These are phyloP conservation scores for Sibirionetta formosa DNA, from an alignment of 2,797 vertebrate genomes.

Conservation along the genomic window DNA sequence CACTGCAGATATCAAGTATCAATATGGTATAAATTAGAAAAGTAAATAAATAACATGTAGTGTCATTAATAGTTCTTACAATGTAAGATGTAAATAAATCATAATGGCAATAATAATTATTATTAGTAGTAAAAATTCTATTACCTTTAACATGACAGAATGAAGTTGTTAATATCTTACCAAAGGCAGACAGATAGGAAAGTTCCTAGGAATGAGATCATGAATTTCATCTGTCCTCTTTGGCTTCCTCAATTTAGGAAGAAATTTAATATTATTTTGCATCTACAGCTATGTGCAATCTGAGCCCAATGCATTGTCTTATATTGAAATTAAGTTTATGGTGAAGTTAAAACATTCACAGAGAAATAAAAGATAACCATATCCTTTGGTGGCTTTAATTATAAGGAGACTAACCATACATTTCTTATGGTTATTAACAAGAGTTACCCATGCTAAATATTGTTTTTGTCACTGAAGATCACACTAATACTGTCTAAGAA, in stretches of 20 bases:
- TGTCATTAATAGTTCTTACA: not conserved
- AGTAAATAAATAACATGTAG: not conserved
- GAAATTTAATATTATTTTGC: slow-evolving; percentile 17
- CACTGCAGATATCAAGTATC: not conserved
- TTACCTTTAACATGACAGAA: not conserved
- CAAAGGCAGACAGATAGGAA: not conserved
- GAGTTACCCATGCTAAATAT: slow-evolving; percentile 12
- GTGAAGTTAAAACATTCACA: slow-evolving; percentile 2
- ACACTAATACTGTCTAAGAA: not conserved
- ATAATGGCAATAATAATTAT: not conserved
- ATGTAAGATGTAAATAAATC: not conserved
- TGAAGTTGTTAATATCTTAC: not conserved
- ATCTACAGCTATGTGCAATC: not conserved
- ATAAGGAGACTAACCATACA: not conserved
- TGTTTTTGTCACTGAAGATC: slow-evolving; percentile 13
- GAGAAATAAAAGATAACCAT: not conserved
- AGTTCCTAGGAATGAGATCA: not conserved
- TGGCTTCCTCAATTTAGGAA: not conserved
- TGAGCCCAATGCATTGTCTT: not conserved
- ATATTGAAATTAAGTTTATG: not conserved
- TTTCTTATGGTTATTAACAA: not conserved
- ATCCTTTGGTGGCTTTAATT: not conserved
- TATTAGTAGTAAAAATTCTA: not conserved
- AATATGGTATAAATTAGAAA: not conserved
- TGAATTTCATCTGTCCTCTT: not conserved